Evolutionary conservation across 2,888 invertebrate species (phyloP).

Genomic region (Trichopoda pennipes): DNA sequence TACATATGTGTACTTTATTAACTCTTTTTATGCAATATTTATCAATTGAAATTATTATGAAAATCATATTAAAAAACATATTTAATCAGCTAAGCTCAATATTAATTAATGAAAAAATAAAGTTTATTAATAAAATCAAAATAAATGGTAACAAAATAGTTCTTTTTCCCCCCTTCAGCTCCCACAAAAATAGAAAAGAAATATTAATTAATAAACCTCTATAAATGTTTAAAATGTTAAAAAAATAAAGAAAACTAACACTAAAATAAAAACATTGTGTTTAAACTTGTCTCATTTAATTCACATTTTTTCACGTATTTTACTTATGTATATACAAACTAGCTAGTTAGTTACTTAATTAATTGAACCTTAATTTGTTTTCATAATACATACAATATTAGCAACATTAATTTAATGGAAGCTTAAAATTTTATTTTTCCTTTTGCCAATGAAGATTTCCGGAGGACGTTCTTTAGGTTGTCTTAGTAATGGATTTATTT

Average conservation of each 20-base stretch:
- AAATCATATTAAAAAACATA: slow-evolving; percentile 29
- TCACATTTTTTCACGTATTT: not conserved
- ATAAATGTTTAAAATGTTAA: slow-evolving; percentile 60
- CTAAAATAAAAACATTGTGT: slow-evolving; percentile 42
- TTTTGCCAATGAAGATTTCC: too few species aligned
- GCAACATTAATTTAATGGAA: too few species aligned
- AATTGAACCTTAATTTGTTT: too few species aligned
- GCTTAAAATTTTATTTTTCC: too few species aligned
- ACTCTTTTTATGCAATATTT: slow-evolving; percentile 48
- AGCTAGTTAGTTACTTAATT: too few species aligned
- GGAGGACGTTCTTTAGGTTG: too few species aligned
- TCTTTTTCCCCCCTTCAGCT: slow-evolving; percentile 43
- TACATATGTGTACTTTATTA: slow-evolving; percentile 21
- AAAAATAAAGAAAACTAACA: slow-evolving; percentile 31
- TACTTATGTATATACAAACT: too few species aligned
- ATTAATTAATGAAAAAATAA: slow-evolving; percentile 25
- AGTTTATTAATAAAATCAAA: slow-evolving; percentile 52
- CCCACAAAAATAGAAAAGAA: slow-evolving; percentile 9
- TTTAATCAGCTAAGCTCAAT: slow-evolving; percentile 55
- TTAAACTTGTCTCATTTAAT: not conserved
- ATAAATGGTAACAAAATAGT: slow-evolving; percentile 45
- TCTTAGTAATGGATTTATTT: too few species aligned
- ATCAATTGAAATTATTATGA: slow-evolving; percentile 43
- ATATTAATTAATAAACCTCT: slow-evolving; percentile 20
- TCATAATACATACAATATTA: too few species aligned